A percentile compares a stretch with the other conserved stretches of the same genome.
phyloP scores from a whole-genome alignment of 1,140 invertebrate species.

The Polyergus mexicanus region DNA sequence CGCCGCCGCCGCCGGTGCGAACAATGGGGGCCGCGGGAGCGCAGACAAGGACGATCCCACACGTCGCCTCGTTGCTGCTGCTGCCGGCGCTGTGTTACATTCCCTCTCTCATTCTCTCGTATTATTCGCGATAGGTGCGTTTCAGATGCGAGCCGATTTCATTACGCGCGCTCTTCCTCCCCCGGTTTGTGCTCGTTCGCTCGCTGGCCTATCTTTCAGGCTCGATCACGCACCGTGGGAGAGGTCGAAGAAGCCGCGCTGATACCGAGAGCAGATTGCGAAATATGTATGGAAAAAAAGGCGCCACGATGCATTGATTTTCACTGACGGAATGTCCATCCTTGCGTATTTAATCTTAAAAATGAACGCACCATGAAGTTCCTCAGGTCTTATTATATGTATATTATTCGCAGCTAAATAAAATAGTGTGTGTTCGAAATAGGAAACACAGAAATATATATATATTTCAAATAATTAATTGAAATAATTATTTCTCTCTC shows the following conservation, averaged over 20 bases:
- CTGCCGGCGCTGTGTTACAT: not conserved
- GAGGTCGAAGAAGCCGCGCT: constrained; percentile 13
- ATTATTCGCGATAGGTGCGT: constrained; percentile 40
- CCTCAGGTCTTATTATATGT: no score
- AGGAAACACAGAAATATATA: no score
- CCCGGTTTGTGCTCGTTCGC: constrained; percentile 20
- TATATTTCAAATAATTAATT: no score
- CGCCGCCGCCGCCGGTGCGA: constrained; percentile 70
- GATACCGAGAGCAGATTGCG: not conserved
- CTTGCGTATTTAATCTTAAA: not conserved
- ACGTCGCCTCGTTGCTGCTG: constrained; percentile 73
- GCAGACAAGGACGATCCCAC: constrained; percentile 85
- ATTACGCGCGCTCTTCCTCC: constrained; percentile 55
- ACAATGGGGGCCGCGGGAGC: constrained; percentile 84
- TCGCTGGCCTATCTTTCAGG: constrained; percentile 58
- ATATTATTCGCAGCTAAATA: no score
- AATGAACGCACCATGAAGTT: not conserved
- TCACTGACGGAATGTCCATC: not conserved
- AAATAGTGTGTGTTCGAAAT: no score
- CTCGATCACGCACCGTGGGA: constrained; percentile 62
- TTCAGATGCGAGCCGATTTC: constrained; percentile 61
- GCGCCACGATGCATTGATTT: not conserved
- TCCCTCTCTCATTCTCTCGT: constrained; percentile 24
- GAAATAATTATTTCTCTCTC: no score
- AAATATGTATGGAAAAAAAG: constrained; percentile 29